These are phyloP conservation scores for Telenomus remus DNA, from an alignment of 1,140 invertebrate genomes.

Conservation along the genomic window DNA sequence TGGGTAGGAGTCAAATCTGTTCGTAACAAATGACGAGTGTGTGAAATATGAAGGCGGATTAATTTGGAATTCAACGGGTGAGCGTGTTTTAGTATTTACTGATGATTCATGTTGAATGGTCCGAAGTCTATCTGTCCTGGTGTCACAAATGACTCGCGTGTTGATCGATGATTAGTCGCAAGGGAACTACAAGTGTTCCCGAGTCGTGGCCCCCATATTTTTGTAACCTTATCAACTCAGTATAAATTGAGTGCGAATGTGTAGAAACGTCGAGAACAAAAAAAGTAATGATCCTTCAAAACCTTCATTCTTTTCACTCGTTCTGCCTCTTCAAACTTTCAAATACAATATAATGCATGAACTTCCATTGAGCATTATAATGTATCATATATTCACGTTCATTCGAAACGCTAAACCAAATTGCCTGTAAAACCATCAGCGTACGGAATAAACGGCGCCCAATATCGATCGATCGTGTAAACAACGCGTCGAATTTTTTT, in stretches of 20 bases:
- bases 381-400: neutral
- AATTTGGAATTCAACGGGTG: constrained; percentile 19
- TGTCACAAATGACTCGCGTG: constrained; percentile 30
- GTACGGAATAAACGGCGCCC: neutral
- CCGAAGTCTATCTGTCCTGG: constrained; percentile 24
- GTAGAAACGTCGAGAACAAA: constrained; percentile 5
- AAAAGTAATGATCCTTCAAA: constrained; percentile 20
- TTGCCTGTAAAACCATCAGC: neutral
- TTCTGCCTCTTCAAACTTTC: neutral
- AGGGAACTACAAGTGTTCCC: constrained; percentile 1
- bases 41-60: constrained; percentile 20
- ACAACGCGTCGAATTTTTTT: constrained; percentile 9
- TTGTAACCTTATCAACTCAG: constrained; percentile 23
- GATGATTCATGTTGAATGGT: constrained; percentile 23
- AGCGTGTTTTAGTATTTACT: constrained; percentile 20
- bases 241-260: neutral
- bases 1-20: constrained; percentile 5
- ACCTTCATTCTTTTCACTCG: neutral
- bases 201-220: constrained; percentile 23
- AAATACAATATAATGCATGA: neutral
- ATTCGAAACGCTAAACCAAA: neutral
- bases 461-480: constrained; percentile 1
- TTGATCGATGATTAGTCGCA: constrained; percentile 37
- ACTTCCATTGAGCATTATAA: neutral
- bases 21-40: constrained; percentile 13